Conservation (phyloP, 1,140 invertebrate species). For the Zaprionus ghesquierei region DNA sequence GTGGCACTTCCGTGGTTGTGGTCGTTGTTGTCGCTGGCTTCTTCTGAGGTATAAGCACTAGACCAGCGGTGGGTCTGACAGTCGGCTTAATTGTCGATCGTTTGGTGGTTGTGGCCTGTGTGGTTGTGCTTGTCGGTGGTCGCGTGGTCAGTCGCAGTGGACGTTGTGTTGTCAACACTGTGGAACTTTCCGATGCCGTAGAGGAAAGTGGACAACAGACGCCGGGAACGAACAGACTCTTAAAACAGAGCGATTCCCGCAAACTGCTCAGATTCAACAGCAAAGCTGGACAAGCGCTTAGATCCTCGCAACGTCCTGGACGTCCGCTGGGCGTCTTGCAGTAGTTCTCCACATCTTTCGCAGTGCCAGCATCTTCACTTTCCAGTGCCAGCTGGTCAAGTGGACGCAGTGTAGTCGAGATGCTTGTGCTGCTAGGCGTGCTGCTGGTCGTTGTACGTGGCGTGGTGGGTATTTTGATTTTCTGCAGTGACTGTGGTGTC, state of each 20-base stretch:
- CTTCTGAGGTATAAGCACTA: slow-evolving; percentile 79
- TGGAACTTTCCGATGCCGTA: slow-evolving; percentile 61
- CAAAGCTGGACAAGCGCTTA: slow-evolving; percentile 94
- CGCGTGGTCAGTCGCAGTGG: slow-evolving; percentile 83
- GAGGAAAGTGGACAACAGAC: slow-evolving; percentile 90
- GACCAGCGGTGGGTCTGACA: slow-evolving; percentile 46
- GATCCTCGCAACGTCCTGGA: slow-evolving; percentile 92
- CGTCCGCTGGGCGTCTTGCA: slow-evolving; percentile 92
- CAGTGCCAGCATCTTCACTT: slow-evolving; percentile 63
- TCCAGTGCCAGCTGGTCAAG: slow-evolving; percentile 57
- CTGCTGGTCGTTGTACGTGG: slow-evolving; percentile 54
- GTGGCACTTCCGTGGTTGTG: slow-evolving; percentile 75
- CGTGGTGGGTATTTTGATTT: slow-evolving; percentile 73
- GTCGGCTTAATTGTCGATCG: slow-evolving; percentile 44
- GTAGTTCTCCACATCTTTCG: slow-evolving; percentile 79
- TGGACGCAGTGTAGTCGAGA: slow-evolving; percentile 32
- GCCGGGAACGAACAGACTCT: slow-evolving; percentile 94
- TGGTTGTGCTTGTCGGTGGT: slow-evolving; percentile 42
- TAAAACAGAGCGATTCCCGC: slow-evolving; percentile 94
- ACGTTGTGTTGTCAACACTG: slow-evolving; percentile 69
- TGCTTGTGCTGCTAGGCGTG: background rate
- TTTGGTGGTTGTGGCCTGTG: slow-evolving; percentile 35
- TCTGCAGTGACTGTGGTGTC: slow-evolving; percentile 51
- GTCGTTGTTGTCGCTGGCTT: slow-evolving; percentile 80
- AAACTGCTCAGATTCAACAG: slow-evolving; percentile 92